Evolutionary conservation across 2,888 invertebrate genomes (phyloP), one percentile per base, ranked within the genome.

Genomic region (Flexamia atlantica): DNA sequence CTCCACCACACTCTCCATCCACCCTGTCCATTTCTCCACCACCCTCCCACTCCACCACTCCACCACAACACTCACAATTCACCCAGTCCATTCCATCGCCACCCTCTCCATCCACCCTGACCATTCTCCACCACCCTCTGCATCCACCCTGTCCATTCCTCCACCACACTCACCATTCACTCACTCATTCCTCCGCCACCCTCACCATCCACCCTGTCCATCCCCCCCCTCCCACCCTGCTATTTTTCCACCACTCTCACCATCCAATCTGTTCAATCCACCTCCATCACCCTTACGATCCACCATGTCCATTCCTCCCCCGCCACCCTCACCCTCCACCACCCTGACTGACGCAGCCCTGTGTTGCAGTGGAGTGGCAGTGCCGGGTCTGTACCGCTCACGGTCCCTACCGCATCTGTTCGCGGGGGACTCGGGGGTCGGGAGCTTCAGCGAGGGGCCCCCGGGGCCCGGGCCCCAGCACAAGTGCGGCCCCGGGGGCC

Each of bases 351-450:
- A 46, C 46, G 36, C 46, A 46, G 46, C 20, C 64, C 25, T 17
- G 3, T 82, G 84, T 60, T 84, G 83, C 85, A 91, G 90, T 85
- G 92, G 90, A 91, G 92, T 89, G 84, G 86, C 86, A 79, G 86
- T 84, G 81, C 87, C 85, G 50, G 86, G 92, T 89, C 92, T 94
- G 87, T 92, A 93, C 90, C 92, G 94, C 89, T 94, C 94, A 89
- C 91, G 93, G 88, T 94, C 94, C 81, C 90, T 94, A 87, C 95
- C 95, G 85, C 93, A 94, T 87, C 91, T 93, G 88, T 87, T 86
- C 84, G 85, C 87, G 12, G 84, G 90, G 87, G 92, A 92, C 88
- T 92, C 92, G 84, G 92, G 92, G 20, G 88, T 91, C 84, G 87
- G 88, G 82, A 87, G 88, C 86, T 88, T 90, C 91, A 87, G 92